These are phyloP conservation scores for Crotalus viridis DNA, from an alignment of 2,113 vertebrate species.

Conservation along the genomic window DNA sequence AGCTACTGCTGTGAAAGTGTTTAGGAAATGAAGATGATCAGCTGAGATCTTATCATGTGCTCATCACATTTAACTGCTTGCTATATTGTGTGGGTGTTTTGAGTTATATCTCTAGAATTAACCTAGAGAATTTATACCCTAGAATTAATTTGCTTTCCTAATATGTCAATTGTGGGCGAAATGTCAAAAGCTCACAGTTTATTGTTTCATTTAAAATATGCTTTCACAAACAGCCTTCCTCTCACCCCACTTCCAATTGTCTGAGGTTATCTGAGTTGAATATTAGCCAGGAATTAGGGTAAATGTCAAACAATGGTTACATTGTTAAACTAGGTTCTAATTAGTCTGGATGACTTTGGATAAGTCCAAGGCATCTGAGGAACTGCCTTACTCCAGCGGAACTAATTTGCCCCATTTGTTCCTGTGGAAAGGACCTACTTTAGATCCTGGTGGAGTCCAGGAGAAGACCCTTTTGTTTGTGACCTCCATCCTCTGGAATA, in stretches of 20 bases:
- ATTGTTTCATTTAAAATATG: neutral
- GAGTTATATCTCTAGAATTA: neutral
- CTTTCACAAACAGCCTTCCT: neutral
- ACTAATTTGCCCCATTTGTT: too few relatives aligned
- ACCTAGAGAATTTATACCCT: too few relatives aligned
- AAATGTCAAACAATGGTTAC: neutral
- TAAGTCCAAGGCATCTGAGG: neutral
- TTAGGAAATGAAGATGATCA: constrained; percentile 66
- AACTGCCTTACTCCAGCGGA: neutral
- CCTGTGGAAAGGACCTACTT: too few relatives aligned
- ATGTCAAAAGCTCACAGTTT: neutral
- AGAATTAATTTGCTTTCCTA: neutral
- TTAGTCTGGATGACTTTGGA: neutral
- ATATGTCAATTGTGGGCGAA: rapidly evolving
- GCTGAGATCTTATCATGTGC: constrained; percentile 46
- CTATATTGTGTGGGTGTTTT: neutral
- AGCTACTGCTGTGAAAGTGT: constrained; percentile 51
- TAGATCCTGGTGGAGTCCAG: too few relatives aligned
- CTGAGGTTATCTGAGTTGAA: neutral
- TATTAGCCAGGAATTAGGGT: neutral
- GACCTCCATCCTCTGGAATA: too few relatives aligned
- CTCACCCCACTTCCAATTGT: neutral
- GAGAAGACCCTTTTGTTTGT: too few relatives aligned
- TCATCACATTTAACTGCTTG: neutral
- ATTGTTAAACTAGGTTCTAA: neutral